Conservation (phyloP, 2,113 vertebrate genomes). For the Rhipidura dahli region DNA sequence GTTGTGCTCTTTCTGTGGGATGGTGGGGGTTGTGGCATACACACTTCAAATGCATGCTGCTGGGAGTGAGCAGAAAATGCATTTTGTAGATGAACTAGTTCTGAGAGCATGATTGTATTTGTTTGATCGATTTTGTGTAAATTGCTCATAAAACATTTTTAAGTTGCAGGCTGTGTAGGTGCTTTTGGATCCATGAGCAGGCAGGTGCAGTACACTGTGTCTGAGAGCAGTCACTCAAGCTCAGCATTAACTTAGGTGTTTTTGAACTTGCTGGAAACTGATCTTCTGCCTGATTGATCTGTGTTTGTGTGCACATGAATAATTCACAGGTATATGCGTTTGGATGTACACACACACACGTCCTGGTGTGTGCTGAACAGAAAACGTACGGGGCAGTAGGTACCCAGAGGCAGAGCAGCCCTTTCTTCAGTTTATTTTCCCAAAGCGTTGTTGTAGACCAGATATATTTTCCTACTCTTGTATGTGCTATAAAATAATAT, state of each 20-base stretch:
- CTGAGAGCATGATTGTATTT: neutral
- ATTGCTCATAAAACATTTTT: neutral
- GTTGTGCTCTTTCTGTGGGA: neutral
- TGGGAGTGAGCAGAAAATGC: neutral
- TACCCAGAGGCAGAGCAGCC: neutral
- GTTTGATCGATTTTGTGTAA: neutral
- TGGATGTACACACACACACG: neutral
- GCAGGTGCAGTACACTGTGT: rapidly evolving
- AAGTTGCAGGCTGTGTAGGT: neutral
- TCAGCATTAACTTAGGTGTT: neutral
- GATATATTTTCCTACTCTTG: neutral
- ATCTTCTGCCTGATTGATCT: constrained; percentile 1
- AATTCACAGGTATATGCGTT: neutral
- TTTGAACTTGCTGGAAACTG: neutral
- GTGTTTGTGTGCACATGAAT: constrained; percentile 20
- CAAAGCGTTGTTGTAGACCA: neutral
- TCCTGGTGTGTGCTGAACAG: neutral
- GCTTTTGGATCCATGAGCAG: neutral
- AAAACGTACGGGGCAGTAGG: rapidly evolving
- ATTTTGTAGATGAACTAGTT: neutral
- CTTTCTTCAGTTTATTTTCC: neutral
- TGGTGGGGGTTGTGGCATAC: too few relatives aligned
- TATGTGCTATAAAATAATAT: neutral
- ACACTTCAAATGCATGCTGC: neutral
- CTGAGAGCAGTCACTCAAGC: neutral